Base-by-base conservation (phyloP, 1,140 invertebrate species). In the Danaus plexippus region DNA sequence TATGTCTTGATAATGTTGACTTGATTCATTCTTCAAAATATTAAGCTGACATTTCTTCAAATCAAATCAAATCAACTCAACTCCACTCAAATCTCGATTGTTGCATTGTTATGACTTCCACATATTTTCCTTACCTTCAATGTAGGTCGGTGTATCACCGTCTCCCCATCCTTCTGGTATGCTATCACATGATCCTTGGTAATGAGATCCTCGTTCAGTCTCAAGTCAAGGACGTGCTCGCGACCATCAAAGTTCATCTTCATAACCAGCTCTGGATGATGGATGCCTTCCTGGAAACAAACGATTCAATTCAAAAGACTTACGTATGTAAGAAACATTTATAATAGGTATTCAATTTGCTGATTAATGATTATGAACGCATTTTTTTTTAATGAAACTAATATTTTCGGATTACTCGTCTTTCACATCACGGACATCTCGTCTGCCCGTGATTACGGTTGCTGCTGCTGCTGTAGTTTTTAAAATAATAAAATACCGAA, bases 121-220 rank as follows among this genome's bases (percentile, higher is more conserved):
- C 3, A 15, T 15, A 15, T 15, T 10, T 15, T 12, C 46, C 86
- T 88, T 87, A 94, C 92, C 83, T 92, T 85, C 75, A 83, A 87
- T 42, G 83, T 88, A 42, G 92, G 92, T 69, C 82, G 88, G 65
- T 91, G 84, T 47, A 92, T 85, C 48, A 91, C 90, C 69, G 89
- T 89, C 69, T 83, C 73, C 42, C 92, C 92, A 69, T 91, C 85
- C 66, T 92, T 88, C 78, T 96, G 94, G 76, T 92, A 90, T 63
- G 90, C 90, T 69, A 94, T 87, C 72, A 93, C 92, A 84, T 94
- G 94, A 60, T 91, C 90, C 43, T 90, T 88, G 0, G 94, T 90
- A 54, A 96, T 88, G 22, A 96, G 88, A 69, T 94, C 91, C 66
- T 91, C 91, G 82, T 96, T 95, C 62, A 95, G 88, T 67, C 91